Percentiles rank a stretch among this genome's conserved stretches.
Conservation (phyloP, 2,888 invertebrate species). For the Drosophila peninsularis region DNA sequence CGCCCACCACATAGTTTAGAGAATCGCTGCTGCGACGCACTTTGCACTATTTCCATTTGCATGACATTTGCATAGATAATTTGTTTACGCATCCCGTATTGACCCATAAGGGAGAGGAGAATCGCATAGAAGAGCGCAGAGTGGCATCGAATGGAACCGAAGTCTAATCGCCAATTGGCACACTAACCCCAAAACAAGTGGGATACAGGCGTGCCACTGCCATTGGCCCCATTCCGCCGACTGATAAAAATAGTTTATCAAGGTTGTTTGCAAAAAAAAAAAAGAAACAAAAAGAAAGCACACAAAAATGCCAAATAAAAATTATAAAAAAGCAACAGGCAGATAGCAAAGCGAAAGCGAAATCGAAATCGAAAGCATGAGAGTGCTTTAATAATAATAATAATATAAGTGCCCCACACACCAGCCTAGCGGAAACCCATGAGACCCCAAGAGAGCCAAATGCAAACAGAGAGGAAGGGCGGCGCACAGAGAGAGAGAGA, state of each 20-base stretch:
- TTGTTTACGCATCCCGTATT: constrained; percentile 50
- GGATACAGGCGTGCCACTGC: constrained; percentile 45
- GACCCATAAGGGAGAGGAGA: background rate
- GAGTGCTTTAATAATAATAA: constrained; percentile 45
- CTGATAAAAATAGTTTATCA: constrained; percentile 81
- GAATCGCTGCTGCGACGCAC: constrained; percentile 18
- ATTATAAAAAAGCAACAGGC: constrained; percentile 10
- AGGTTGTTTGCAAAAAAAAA: constrained; percentile 70
- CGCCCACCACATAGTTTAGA: constrained; percentile 19
- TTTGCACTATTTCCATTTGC: constrained; percentile 33
- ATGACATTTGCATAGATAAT: constrained; percentile 65
- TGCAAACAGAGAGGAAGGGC: background rate
- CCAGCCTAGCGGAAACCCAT: constrained; percentile 10
- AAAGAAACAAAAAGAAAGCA: background rate
- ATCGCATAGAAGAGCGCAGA: constrained; percentile 1
- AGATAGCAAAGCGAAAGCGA: constrained; percentile 29
- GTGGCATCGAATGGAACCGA: constrained; percentile 1
- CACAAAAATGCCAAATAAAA: background rate
- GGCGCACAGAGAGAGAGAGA: background rate
- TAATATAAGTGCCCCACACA: constrained; percentile 17
- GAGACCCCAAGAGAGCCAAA: background rate
- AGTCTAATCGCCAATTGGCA: constrained; percentile 77
- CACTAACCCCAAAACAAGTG: constrained; percentile 73
- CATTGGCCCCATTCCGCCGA: constrained; percentile 74
- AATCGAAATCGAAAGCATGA: constrained; percentile 57